Evolutionary conservation across 64 coral and sea anemone genomes (phyloP).

Genomic region (Stylophora pistillata): DNA sequence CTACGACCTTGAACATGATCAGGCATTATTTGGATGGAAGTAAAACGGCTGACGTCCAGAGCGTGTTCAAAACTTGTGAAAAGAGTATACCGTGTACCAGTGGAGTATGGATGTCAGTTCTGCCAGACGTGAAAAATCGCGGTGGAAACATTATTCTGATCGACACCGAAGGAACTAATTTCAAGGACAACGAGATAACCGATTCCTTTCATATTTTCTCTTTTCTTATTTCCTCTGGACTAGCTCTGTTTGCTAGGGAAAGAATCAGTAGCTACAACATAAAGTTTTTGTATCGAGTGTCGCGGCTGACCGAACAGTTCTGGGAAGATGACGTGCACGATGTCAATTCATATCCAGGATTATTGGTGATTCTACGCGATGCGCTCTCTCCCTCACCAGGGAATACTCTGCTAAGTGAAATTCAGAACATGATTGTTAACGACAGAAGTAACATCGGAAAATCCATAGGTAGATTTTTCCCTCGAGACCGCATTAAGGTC

Average conservation of each 20-base stretch:
- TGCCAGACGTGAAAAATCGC: neutral
- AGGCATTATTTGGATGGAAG: constrained; percentile 24
- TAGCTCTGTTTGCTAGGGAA: constrained; percentile 55
- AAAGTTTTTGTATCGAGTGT: constrained; percentile 63
- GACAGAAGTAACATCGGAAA: neutral
- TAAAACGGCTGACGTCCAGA: constrained; percentile 1
- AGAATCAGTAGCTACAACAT: constrained; percentile 39
- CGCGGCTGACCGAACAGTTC: constrained; percentile 52
- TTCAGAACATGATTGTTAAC: neutral
- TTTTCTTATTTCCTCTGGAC: constrained; percentile 49
- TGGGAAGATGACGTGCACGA: neutral
- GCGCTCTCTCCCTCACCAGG: constrained; percentile 1
- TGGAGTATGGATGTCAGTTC: constrained; percentile 52
- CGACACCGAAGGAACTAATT: constrained; percentile 71
- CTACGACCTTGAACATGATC: constrained; percentile 65
- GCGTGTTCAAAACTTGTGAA: constrained; percentile 60
- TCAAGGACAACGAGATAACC: constrained; percentile 31
- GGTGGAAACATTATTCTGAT: constrained; percentile 53
- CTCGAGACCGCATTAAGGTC: constrained; percentile 34
- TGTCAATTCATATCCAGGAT: constrained; percentile 30
- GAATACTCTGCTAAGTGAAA: constrained; percentile 23
- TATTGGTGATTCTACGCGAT: constrained; percentile 45
- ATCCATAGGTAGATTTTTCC: constrained; percentile 47
- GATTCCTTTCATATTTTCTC: constrained; percentile 60
- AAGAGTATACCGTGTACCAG: constrained; percentile 41